phyloP scores from a whole-genome alignment of 1,140 invertebrate genomes.

The Glomeris maerens region DNA sequence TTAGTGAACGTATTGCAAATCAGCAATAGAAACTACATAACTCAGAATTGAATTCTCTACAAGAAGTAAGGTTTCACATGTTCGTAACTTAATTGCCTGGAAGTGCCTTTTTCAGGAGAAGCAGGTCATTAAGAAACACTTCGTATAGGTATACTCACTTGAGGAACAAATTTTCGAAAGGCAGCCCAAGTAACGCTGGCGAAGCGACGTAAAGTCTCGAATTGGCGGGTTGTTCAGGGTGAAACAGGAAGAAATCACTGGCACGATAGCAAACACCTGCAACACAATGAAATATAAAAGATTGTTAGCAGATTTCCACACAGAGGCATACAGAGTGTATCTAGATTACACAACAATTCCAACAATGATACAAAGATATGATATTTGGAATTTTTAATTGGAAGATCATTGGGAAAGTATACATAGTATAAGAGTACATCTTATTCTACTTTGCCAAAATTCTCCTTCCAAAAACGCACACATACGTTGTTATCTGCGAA shows the following conservation, averaged over 20 bases:
- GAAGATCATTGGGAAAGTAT: no score
- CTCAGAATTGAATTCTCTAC: background rate
- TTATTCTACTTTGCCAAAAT: no score
- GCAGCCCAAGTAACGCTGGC: constrained; percentile 64
- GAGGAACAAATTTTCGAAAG: constrained; percentile 66
- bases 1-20: background rate
- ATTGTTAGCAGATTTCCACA: constrained; percentile 15
- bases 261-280: constrained; percentile 64
- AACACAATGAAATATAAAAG: constrained; percentile 19
- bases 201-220: constrained; percentile 71
- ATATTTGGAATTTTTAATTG: no score
- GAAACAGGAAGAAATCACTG: constrained; percentile 73
- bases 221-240: constrained; percentile 72
- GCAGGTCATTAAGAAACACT: constrained; percentile 5
- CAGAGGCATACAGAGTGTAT: constrained; percentile 1
- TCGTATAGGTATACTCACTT: constrained; percentile 22
- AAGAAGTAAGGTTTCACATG: background rate
- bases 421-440: no score
- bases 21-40: background rate
- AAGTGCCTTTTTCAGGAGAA: constrained; percentile 6
- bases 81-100: background rate
- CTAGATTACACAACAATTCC: constrained; percentile 39
- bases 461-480: no score
- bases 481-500: no score
- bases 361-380: background rate